Conservation (phyloP, 1,140 invertebrate genomes). For the Oryctes rhinoceros region DNA sequence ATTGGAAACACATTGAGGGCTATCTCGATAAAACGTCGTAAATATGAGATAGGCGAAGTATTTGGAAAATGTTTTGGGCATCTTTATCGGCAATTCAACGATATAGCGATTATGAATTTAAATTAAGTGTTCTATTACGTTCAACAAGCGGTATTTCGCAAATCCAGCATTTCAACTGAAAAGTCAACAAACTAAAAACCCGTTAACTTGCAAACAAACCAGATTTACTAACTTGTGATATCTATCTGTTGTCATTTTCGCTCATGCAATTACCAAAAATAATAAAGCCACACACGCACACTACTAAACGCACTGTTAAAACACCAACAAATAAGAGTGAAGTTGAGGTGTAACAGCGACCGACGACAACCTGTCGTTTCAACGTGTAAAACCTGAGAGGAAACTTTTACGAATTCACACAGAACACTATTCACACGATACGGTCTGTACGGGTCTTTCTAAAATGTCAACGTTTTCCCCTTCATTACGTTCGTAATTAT, state of each 20-base stretch:
- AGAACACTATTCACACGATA: neutral
- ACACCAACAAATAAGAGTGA: neutral
- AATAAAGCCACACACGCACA: neutral
- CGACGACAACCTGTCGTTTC: neutral
- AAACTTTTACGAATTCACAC: neutral
- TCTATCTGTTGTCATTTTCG: conserved; percentile 57
- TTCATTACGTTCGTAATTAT: neutral
- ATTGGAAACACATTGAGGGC: no score
- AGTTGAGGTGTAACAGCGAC: neutral
- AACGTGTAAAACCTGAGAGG: neutral
- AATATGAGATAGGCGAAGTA: no score
- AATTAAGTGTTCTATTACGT: no score
- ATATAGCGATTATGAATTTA: no score
- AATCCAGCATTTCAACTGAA: no score
- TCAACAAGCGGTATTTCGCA: no score
- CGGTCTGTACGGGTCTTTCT: neutral
- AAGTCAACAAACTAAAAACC: no score
- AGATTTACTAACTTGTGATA: conserved; percentile 55
- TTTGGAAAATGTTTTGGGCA: no score
- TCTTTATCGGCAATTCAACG: no score
- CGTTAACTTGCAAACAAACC: neutral
- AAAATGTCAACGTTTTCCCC: neutral
- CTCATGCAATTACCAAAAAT: neutral
- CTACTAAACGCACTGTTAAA: neutral
- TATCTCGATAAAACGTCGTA: no score